phyloP scores from a whole-genome alignment of 2,113 vertebrate species.

The Pongo abelii region DNA sequence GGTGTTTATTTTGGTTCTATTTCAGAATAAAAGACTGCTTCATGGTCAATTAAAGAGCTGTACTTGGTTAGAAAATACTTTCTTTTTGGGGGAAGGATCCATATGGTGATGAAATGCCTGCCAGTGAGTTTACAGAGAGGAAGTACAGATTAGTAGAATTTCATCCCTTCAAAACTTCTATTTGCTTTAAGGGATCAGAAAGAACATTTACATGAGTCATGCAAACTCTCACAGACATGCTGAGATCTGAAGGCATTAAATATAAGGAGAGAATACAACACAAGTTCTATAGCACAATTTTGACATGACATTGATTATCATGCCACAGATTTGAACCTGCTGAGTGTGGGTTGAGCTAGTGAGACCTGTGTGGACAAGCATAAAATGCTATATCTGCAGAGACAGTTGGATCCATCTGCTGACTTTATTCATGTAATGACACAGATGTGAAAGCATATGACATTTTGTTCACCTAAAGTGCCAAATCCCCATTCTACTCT shows the following conservation, averaged over 20 bases:
- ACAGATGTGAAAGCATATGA: neutral
- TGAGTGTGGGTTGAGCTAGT: neutral
- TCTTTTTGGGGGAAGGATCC: neutral
- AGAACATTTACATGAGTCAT: neutral
- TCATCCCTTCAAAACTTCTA: neutral
- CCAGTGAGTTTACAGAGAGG: neutral
- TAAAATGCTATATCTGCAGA: neutral
- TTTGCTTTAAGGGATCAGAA: slow-evolving; percentile 12
- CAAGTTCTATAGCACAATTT: neutral
- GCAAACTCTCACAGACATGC: neutral
- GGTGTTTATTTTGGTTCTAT: slow-evolving; percentile 33
- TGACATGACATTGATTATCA: neutral
- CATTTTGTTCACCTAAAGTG: neutral
- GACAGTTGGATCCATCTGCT: neutral
- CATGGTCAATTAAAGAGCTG: neutral
- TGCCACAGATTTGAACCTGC: neutral
- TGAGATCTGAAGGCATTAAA: neutral
- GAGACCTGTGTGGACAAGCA: neutral
- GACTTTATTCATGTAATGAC: neutral
- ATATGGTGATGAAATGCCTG: neutral
- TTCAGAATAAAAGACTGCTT: slow-evolving; percentile 47
- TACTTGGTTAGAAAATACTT: neutral
- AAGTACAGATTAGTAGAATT: slow-evolving; percentile 27
- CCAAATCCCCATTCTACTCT: neutral
- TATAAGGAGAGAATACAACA: neutral